phyloP scores from a whole-genome alignment of 2,797 vertebrate species.

The Syngnathus acus region DNA sequence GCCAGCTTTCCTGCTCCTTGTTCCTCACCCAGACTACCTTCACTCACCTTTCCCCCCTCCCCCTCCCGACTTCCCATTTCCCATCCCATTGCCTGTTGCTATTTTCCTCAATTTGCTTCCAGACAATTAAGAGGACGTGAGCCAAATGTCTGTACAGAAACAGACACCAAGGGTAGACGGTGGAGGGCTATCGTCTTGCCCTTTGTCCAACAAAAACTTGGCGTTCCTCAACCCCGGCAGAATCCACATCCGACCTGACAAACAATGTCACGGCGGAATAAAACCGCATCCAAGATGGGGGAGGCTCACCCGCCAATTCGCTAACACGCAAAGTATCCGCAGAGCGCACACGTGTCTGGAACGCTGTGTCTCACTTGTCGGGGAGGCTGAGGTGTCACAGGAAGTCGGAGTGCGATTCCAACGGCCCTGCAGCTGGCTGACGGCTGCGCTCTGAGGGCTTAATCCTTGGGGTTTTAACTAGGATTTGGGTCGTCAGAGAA shows the following conservation, averaged over 20 bases:
- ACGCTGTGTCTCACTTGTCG: slow-evolving; percentile 47
- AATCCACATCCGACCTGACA: slow-evolving; percentile 12
- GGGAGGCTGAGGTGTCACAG: slow-evolving; percentile 51
- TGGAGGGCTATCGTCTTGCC: slow-evolving; percentile 13
- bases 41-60: slow-evolving; percentile 3
- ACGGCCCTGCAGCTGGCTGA: slow-evolving; percentile 58
- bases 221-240: slow-evolving; percentile 11
- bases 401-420: slow-evolving; percentile 55
- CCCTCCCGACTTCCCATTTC: background rate
- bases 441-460: slow-evolving; percentile 43
- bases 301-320: slow-evolving; percentile 5
- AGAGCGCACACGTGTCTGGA: slow-evolving; percentile 21
- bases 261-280: slow-evolving; percentile 17
- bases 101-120: slow-evolving; percentile 24
- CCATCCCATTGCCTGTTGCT: slow-evolving; percentile 21
- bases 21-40: slow-evolving; percentile 13
- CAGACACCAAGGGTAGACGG: slow-evolving; percentile 8
- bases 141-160: slow-evolving; percentile 14
- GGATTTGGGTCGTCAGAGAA: slow-evolving; percentile 37
- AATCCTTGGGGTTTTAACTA: slow-evolving; percentile 51
- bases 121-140: slow-evolving; percentile 21
- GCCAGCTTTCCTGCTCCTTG: slow-evolving; percentile 39
- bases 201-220: slow-evolving; percentile 12
- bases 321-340: slow-evolving; percentile 32
- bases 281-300: slow-evolving; percentile 22